Evolutionary conservation across 2,113 vertebrate genomes (phyloP).

Genomic region (Aviceda subcristata): DNA sequence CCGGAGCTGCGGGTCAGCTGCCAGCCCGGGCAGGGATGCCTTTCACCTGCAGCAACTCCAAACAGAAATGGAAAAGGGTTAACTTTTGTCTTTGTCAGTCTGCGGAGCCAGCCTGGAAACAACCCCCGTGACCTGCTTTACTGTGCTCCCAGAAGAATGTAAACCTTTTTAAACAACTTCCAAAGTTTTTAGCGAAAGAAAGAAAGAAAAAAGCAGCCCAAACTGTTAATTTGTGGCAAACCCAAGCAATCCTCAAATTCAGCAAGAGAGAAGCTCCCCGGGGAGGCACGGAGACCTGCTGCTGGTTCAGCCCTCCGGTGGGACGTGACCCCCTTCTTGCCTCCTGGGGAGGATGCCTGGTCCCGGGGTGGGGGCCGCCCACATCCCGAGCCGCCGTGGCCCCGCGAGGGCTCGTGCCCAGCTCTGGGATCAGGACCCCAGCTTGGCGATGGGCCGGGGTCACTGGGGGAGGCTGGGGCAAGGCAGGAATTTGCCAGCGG

Average conservation of each 20-base stretch:
- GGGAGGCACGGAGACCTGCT: not conserved
- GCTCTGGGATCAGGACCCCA: not conserved
- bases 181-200: not conserved
- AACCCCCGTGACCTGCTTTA: not conserved
- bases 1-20: not conserved
- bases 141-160: not conserved
- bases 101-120: not conserved
- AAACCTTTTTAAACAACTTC: constrained; percentile 17
- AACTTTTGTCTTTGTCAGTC: not conserved
- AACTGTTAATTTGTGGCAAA: not conserved
- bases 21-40: not conserved
- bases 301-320: not conserved
- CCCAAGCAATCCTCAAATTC: not conserved
- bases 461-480: not conserved
- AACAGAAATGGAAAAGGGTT: not conserved
- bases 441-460: not conserved
- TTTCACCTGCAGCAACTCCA: not conserved
- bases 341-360: not conserved
- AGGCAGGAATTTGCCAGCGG: not conserved
- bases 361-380: not conserved
- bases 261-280: not conserved
- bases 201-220: not conserved
- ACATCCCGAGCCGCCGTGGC: accelerated
- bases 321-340: not conserved
- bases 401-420: accelerated